Evolutionary conservation across 2,113 vertebrate species (phyloP).

Genomic region (Spizaetus ornatus): DNA sequence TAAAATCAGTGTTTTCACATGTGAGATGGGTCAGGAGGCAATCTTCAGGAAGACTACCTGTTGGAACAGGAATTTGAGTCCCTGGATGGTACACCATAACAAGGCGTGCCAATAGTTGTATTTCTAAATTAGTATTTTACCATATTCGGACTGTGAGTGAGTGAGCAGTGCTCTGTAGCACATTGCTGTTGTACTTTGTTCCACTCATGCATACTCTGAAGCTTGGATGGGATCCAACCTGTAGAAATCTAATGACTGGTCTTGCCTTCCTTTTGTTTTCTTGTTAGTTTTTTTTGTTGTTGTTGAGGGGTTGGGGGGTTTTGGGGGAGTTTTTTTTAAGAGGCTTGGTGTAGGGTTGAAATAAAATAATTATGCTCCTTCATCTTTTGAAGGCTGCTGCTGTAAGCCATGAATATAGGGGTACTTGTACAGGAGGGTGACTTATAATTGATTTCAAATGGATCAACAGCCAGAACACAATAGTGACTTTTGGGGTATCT

Average conservation of each 20-base stretch:
- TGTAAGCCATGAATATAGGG: not conserved
- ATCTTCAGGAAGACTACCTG: not conserved
- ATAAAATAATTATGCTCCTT: not conserved
- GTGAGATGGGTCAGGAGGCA: not conserved
- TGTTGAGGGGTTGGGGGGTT: not conserved
- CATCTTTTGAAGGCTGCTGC: not conserved
- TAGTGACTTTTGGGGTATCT: not conserved
- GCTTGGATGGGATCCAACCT: not conserved
- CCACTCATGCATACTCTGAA: not conserved
- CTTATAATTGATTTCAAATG: not conserved
- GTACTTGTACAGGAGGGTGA: not conserved
- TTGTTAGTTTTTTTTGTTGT: not conserved
- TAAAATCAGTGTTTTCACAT: not conserved
- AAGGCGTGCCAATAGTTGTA: not conserved
- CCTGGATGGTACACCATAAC: rapidly evolving
- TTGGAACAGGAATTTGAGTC: not conserved
- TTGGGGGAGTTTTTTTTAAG: not conserved
- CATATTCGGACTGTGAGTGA: rapidly evolving
- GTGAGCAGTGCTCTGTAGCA: not conserved
- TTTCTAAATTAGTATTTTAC: not conserved
- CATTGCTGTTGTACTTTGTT: not conserved
- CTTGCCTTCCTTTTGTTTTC: not conserved
- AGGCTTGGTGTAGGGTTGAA: not conserved
- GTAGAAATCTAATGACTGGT: not conserved
- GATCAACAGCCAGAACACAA: not conserved